These are phyloP conservation scores for Capreolus pygargus DNA, from an alignment of 2,113 vertebrate genomes.

Conservation along the genomic window DNA sequence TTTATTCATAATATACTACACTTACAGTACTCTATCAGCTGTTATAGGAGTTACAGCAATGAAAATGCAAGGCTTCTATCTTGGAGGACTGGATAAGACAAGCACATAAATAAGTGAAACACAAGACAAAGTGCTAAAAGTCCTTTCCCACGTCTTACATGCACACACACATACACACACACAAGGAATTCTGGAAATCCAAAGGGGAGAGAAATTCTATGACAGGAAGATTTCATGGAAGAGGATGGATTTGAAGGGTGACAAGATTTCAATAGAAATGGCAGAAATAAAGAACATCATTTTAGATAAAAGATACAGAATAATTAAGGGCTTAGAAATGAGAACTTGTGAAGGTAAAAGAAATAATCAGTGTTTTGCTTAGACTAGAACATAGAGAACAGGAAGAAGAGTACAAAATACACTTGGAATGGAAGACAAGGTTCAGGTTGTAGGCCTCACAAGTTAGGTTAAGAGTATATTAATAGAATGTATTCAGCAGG, in stretches of 20 bases:
- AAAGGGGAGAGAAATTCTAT: not conserved
- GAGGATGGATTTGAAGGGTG: not conserved
- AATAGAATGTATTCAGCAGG: not conserved
- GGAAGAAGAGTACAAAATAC: not conserved
- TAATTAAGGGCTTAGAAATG: not conserved
- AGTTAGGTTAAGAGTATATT: not conserved
- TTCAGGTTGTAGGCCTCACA: not conserved
- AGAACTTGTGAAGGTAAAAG: not conserved
- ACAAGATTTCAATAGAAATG: not conserved
- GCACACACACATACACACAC: not conserved
- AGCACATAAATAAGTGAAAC: not conserved
- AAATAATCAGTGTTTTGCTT: not conserved
- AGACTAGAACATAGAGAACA: not conserved
- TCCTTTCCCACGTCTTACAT: not conserved
- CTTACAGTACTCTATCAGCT: not conserved
- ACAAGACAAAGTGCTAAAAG: not conserved
- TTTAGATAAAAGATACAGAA: not conserved
- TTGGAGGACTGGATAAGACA: not conserved
- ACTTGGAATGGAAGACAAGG: not conserved
- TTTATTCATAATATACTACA: not conserved
- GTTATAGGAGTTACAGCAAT: not conserved
- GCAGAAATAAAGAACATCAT: not conserved
- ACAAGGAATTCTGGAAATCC: not conserved
- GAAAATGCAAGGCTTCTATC: not conserved
- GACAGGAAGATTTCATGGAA: not conserved